Conservation (phyloP, 2,888 invertebrate genomes). For the Tachina fera region DNA sequence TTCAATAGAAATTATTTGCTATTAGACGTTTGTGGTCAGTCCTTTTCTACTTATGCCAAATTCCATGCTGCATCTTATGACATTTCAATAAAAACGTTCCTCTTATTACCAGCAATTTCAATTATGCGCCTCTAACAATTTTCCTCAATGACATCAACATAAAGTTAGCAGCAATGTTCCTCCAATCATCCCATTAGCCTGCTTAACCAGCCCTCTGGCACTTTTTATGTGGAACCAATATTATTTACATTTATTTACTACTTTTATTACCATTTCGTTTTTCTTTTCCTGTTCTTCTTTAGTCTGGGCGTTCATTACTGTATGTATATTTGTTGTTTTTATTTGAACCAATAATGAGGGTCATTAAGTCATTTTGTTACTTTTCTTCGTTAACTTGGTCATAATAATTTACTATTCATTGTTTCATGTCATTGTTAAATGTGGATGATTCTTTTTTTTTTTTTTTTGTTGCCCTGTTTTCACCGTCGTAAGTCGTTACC, state of each 20-base stretch:
- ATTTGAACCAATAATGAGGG: constrained; percentile 67
- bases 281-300: background rate
- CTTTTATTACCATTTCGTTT: constrained; percentile 7
- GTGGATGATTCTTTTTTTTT: constrained; percentile 19
- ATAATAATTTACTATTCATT: constrained; percentile 63
- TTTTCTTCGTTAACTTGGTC: constrained; percentile 66
- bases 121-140: constrained; percentile 21
- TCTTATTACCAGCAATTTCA: background rate
- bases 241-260: constrained; percentile 14
- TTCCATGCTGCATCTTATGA: background rate
- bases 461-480: constrained; percentile 21
- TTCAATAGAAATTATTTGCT: too few species aligned
- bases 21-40: too few species aligned
- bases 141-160: constrained; percentile 8
- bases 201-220: background rate
- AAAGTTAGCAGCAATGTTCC: background rate
- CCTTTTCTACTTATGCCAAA: background rate
- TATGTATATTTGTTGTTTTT: constrained; percentile 25
- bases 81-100: background rate
- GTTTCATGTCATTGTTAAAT: constrained; percentile 47
- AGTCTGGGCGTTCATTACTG: constrained; percentile 28
- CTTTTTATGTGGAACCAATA: background rate
- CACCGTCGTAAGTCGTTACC: constrained; percentile 48
- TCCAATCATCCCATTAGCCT: background rate
- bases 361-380: constrained; percentile 69